Conservation (phyloP, 2,113 vertebrate genomes). For the Romanogobio albipinnatus region DNA sequence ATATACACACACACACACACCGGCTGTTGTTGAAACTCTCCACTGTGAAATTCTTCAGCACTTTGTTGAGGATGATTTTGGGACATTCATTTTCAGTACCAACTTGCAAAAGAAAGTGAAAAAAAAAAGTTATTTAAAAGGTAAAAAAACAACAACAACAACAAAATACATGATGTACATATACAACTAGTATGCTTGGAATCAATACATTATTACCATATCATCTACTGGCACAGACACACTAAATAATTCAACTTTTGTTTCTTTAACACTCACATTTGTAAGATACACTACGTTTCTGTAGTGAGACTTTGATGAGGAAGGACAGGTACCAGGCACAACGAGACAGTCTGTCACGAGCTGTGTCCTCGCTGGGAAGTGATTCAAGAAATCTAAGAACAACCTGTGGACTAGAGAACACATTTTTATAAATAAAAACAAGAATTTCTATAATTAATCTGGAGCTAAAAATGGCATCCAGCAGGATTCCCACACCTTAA, state of each 20-base stretch:
- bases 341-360: constrained; percentile 75
- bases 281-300: constrained; percentile 72
- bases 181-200: too few species aligned
- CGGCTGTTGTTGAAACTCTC: constrained; percentile 72
- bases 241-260: not conserved
- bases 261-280: constrained; percentile 81
- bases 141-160: too few species aligned
- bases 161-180: too few species aligned
- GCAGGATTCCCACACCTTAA: not conserved
- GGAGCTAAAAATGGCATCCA: not conserved
- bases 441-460: not conserved
- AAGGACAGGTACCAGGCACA: constrained; percentile 86
- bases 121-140: not conserved
- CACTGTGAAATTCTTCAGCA: constrained; percentile 71
- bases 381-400: constrained; percentile 81
- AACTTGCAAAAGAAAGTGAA: constrained; percentile 59
- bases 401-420: constrained; percentile 60
- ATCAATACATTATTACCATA: too few species aligned
- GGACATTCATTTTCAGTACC: constrained; percentile 71
- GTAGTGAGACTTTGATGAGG: constrained; percentile 80
- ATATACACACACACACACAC: constrained; percentile 55
- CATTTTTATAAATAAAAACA: not conserved
- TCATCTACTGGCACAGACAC: not conserved
- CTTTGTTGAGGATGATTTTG: constrained; percentile 66
- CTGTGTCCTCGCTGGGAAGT: constrained; percentile 71